Evolutionary conservation across 2,113 vertebrate species (phyloP), one percentile per base, ranked within the genome.

Genomic region (Mus spicilegus): DNA sequence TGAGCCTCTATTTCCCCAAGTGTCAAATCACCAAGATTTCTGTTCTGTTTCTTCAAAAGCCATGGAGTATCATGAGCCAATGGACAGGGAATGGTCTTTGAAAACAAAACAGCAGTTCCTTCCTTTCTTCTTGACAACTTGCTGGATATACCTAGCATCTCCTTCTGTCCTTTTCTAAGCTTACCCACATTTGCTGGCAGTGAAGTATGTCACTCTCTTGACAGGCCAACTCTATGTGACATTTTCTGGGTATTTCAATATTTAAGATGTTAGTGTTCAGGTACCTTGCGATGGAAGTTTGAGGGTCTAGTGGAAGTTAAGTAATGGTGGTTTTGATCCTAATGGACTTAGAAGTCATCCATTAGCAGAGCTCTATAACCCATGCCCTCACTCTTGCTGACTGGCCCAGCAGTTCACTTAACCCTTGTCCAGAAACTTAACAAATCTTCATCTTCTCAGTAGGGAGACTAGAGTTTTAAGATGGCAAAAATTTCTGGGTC

Each of bases 221-320:
- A 70, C 11, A 90, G 42, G 33, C 58, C 93, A 63, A 95, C 17
- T 95, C 67, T 11, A 84, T 87, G 39, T 46, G 56, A 56, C 13
- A 80, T 51, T 94, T 94, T 1, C n/a, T 88, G 13, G 28, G 33
- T 85, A 39, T 63, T 42, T 19, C 39, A 33, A 70, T 70, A 85
- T 92, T 96, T 70, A 95, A 97, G 88, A 93, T 9, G 46, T 24
- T 33, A 75, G 54, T 72, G 33, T 89, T 77, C 3, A 1, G n/a
- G 26, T 49, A 69, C 42, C 30, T 86, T 33, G 28, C 5, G 26
- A 36, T 49, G 42, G 28, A 86, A 51, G 30, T 42, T 56, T 90
- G 39, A 92, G n/a, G 65, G 90, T 17, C 6, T 36, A 39, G 7
- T 49, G 14, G 80, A 87, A 88, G 42, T 88, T 92, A 85, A 84